phyloP scores from a whole-genome alignment of 1,140 invertebrate species.

The Drosophila triauraria region DNA sequence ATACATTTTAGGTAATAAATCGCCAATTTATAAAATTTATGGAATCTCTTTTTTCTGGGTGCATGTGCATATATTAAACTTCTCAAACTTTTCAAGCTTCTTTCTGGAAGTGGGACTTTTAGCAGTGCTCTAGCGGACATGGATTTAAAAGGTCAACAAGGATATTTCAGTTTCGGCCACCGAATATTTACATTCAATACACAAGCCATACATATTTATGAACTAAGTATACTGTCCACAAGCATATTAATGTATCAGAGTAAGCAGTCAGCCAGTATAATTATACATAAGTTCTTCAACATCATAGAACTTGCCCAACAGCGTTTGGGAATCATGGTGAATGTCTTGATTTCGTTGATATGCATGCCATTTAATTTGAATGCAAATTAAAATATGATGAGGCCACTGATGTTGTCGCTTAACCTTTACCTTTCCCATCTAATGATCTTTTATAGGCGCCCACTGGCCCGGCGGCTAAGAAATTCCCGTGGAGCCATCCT shows the following conservation, averaged over 20 bases:
- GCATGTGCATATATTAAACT: no score
- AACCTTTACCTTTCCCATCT: slow-evolving; percentile 58
- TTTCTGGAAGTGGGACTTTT: no score
- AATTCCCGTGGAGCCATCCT: slow-evolving; percentile 31
- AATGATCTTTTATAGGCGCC: slow-evolving; percentile 67
- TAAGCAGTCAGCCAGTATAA: neutral
- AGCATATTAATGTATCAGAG: neutral
- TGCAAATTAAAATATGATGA: slow-evolving; percentile 77
- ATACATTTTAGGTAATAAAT: no score
- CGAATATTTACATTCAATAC: neutral
- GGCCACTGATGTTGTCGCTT: slow-evolving; percentile 55
- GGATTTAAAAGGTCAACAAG: no score
- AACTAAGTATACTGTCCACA: neutral
- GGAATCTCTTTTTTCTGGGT: no score
- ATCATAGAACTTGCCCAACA: neutral
- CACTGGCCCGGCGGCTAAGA: slow-evolving; percentile 45
- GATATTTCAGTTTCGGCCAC: no score
- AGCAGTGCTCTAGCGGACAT: no score
- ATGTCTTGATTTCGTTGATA: slow-evolving; percentile 24
- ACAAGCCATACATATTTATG: neutral
- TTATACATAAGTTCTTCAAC: neutral
- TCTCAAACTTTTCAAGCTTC: no score
- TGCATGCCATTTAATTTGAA: slow-evolving; percentile 70
- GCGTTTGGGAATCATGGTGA: neutral
- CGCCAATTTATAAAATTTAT: no score